phyloP scores from a whole-genome alignment of 1,140 invertebrate species.

The Ceratoteleas bidentatus region DNA sequence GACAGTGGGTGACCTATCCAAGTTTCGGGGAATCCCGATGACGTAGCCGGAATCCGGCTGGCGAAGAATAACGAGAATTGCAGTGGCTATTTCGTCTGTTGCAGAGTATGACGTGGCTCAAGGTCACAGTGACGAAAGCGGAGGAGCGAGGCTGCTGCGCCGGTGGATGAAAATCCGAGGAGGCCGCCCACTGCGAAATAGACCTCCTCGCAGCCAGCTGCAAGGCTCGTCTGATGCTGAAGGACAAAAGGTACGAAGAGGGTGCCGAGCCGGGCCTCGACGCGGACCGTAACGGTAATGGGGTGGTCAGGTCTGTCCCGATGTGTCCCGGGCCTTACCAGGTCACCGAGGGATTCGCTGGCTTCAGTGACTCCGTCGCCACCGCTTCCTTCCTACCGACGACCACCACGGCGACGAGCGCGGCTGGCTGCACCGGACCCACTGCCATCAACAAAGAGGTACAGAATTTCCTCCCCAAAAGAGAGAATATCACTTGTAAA shows the following conservation, averaged over 20 bases:
- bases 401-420: conserved; percentile 54
- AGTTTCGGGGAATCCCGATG: no score
- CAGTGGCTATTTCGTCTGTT: conserved; percentile 53
- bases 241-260: conserved; percentile 75
- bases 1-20: no score
- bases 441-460: conserved; percentile 64
- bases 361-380: conserved; percentile 63
- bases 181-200: conserved; percentile 61
- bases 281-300: conserved; percentile 75
- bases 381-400: conserved; percentile 54
- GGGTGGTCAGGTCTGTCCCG: conserved; percentile 68
- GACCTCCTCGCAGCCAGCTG: conserved; percentile 64
- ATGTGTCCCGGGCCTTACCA: conserved; percentile 65
- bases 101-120: conserved; percentile 70
- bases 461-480: neutral
- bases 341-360: conserved; percentile 62
- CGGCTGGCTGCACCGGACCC: conserved; percentile 59
- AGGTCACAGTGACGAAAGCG: conserved; percentile 63
- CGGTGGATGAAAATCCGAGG: conserved; percentile 61
- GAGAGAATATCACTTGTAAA: no score
- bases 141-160: conserved; percentile 61
- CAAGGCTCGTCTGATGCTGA: conserved; percentile 76
- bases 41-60: no score
- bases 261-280: conserved; percentile 73
- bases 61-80: conserved; percentile 19